Evolutionary conservation across 1,140 invertebrate genomes (phyloP).

Genomic region (Penaeus vannamei): DNA sequence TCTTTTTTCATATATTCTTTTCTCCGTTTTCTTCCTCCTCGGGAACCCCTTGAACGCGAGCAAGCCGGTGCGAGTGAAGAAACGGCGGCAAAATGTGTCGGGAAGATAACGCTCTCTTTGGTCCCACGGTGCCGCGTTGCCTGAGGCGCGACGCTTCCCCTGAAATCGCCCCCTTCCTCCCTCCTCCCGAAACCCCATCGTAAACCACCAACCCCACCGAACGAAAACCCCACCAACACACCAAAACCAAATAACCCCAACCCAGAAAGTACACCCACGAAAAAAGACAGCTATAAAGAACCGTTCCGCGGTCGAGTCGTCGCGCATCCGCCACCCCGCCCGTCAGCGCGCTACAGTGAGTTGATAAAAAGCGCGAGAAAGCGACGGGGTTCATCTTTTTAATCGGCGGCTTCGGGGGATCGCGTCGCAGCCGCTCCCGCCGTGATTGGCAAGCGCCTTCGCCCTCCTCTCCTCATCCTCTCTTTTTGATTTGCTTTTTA

Average conservation of each 20-base stretch:
- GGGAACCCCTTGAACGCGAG: slow-evolving; percentile 23
- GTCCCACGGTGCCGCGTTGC: slow-evolving; percentile 56
- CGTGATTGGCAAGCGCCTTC: slow-evolving; percentile 32
- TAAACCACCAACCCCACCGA: too few species aligned
- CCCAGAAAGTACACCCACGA: too few species aligned
- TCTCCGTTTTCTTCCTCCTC: slow-evolving; percentile 5
- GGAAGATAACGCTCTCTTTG: slow-evolving; percentile 43
- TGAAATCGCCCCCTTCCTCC: neutral
- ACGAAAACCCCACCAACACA: too few species aligned
- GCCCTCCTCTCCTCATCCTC: neutral
- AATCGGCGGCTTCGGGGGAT: slow-evolving; percentile 47
- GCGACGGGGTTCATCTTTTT: slow-evolving; percentile 62
- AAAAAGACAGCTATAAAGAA: too few species aligned
- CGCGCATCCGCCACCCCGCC: slow-evolving; percentile 17
- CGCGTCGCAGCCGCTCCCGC: neutral
- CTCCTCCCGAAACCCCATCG: neutral
- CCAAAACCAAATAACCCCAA: too few species aligned
- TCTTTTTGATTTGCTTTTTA: too few species aligned
- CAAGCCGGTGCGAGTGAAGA: slow-evolving; percentile 36
- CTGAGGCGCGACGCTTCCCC: slow-evolving; percentile 25
- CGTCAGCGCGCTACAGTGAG: slow-evolving; percentile 56
- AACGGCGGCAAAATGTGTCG: slow-evolving; percentile 58
- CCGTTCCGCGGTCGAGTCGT: neutral
- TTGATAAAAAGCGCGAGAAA: slow-evolving; percentile 59
- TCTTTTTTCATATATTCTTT: neutral